Evolutionary conservation across 2,113 vertebrate species (phyloP), one percentile per base, ranked within the genome.

Genomic region (Pachyramphus minor): DNA sequence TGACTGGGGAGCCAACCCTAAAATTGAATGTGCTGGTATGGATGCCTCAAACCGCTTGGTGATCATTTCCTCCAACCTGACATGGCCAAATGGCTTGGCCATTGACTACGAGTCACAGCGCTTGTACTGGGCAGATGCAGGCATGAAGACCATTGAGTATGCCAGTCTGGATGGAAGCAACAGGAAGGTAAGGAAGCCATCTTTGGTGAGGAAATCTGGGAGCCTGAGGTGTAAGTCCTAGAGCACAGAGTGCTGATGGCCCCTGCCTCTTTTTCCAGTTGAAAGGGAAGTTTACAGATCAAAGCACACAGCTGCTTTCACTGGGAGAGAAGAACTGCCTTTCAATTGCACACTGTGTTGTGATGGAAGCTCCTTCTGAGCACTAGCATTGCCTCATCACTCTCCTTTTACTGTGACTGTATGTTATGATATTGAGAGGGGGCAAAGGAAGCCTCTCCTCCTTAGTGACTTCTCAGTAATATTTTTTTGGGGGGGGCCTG

Each of bases 21-120:
- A 99, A 97, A 99, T 99, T 33, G 99, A 99, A 87, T 98, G 99
- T 50, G 99, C 99, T 10, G 99, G 99, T 76, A 99, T 99, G 99
- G 99, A 99, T 37, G 99, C 99, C 16, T 99, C 99, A 8, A 97
- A 96, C 53, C 99, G 99, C 33, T 93, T 98, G 9, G 99, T 99
- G 93, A 99, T 99, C 93, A 99, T 99, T 97, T 99, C 99, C 12
- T 99, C 99, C 68, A 99, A 99, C 79, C 97, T 99, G 96, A 99
- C 99, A 0, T 99, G 99, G 99, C 99, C 99, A 31, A 99, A 99
- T 1, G 99, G 99, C 25, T 96, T 99, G 63, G 99, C 99, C 64
- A 99, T 99, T 50, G 99, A 99, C 97, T 99, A 99, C 1, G 98
- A 99, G 69, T 99, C 98, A 6, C 98, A 99, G 87, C 94, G 98